These are phyloP conservation scores for Harpagoxenus sublaevis DNA, from an alignment of 2,888 invertebrate genomes.

Conservation along the genomic window DNA sequence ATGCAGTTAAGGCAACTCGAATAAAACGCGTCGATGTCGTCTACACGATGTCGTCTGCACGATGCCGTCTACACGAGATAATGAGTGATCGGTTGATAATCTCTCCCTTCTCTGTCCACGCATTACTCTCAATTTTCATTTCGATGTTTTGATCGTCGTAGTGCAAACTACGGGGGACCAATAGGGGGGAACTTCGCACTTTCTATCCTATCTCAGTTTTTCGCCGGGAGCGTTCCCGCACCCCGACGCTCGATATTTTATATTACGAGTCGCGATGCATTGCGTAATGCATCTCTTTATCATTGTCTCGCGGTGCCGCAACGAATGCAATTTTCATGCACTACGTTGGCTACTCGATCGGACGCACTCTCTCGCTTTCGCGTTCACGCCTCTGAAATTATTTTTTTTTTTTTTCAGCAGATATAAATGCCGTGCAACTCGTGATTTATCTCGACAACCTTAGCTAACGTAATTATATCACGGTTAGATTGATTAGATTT, in stretches of 20 bases:
- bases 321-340: constrained; percentile 37
- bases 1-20: background rate
- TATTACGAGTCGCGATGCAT: constrained; percentile 31
- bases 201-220: constrained; percentile 43
- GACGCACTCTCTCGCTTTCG: constrained; percentile 16
- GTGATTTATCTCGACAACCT: background rate
- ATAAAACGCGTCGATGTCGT: constrained; percentile 49
- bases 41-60: background rate
- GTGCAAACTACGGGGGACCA: constrained; percentile 44
- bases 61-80: constrained; percentile 17
- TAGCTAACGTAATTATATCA: constrained; percentile 5
- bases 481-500: background rate
- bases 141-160: constrained; percentile 42
- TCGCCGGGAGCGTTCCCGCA: constrained; percentile 22
- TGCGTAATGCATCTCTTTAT: constrained; percentile 58
- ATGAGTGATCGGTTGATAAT: constrained; percentile 56
- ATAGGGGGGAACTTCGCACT: background rate
- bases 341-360: background rate
- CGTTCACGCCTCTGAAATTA: constrained; percentile 12
- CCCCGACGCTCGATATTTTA: constrained; percentile 50
- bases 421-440: background rate
- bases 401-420: background rate
- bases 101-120: constrained; percentile 6
- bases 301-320: constrained; percentile 30
- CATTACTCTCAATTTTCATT: constrained; percentile 51